Conservation (phyloP, 2,888 invertebrate species). For the Synergus itoensis region DNA sequence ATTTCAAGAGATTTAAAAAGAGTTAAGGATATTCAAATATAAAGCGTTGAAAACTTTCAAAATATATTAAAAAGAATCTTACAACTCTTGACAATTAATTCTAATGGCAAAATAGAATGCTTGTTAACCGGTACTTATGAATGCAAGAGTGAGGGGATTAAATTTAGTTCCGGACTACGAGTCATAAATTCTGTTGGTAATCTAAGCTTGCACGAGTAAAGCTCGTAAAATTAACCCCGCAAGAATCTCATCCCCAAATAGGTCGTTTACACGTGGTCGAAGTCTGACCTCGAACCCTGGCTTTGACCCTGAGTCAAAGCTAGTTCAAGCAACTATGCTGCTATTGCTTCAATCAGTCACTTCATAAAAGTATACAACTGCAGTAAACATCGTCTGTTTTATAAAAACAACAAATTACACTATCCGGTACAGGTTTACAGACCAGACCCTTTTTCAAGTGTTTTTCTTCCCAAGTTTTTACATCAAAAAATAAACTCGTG, state of each 20-base stretch:
- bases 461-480: background rate
- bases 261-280: constrained; percentile 55
- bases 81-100: background rate
- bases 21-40: no score
- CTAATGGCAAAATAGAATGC: background rate
- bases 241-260: constrained; percentile 40
- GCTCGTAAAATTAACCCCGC: constrained; percentile 49
- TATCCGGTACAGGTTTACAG: background rate
- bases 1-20: no score
- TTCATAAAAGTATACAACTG: constrained; percentile 17
- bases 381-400: constrained; percentile 10
- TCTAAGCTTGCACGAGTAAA: constrained; percentile 23
- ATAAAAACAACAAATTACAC: constrained; percentile 31
- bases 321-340: background rate
- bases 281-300: constrained; percentile 38
- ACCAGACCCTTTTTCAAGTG: constrained; percentile 9
- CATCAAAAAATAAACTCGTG: constrained; percentile 19
- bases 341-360: background rate
- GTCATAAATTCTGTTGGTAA: constrained; percentile 24
- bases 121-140: constrained; percentile 1
- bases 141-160: background rate
- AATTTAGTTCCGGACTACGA: constrained; percentile 34
- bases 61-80: background rate
- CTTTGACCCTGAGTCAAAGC: constrained; percentile 48
- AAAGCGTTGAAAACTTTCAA: background rate